Conservation (phyloP, 2,888 invertebrate species). For the Acleris cristana region DNA sequence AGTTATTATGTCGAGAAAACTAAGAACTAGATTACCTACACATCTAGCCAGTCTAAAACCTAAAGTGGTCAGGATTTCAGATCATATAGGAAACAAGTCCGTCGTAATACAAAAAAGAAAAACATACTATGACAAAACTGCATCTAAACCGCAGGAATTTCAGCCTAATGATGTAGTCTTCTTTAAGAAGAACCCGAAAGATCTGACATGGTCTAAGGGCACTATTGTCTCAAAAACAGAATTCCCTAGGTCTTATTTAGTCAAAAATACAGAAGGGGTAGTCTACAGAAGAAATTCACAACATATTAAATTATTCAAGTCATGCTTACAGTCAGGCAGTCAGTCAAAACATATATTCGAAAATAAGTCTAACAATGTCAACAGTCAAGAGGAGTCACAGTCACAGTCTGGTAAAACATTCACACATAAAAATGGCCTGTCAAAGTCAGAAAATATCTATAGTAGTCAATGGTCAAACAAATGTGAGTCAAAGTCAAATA, state of each 20-base stretch:
- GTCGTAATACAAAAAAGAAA: background rate
- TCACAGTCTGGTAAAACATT: background rate
- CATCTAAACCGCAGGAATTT: background rate
- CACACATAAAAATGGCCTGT: background rate
- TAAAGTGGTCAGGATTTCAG: slow-evolving; percentile 11
- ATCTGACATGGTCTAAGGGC: slow-evolving; percentile 1
- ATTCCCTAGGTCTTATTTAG: no score
- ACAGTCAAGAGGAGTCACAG: background rate
- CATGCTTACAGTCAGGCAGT: background rate
- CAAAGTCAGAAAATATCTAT: background rate
- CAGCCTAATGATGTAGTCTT: background rate
- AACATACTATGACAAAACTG: slow-evolving; percentile 4
- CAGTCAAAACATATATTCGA: background rate
- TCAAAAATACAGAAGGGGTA: no score
- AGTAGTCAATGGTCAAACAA: background rate
- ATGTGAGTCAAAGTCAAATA: background rate
- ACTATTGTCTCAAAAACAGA: background rate
- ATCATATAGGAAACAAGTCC: background rate
- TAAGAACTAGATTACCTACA: slow-evolving; percentile 14
- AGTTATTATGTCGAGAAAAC: slow-evolving; percentile 12
- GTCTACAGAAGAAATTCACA: slow-evolving; percentile 10
- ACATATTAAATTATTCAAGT: slow-evolving; percentile 12
- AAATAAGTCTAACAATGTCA: background rate
- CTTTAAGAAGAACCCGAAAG: slow-evolving; percentile 9
- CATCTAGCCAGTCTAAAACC: slow-evolving; percentile 2